A percentile compares a stretch with the other conserved stretches of the same genome.
Evolutionary conservation across 2,888 invertebrate species (phyloP).

Genomic region (Hydropsyche betteni): DNA sequence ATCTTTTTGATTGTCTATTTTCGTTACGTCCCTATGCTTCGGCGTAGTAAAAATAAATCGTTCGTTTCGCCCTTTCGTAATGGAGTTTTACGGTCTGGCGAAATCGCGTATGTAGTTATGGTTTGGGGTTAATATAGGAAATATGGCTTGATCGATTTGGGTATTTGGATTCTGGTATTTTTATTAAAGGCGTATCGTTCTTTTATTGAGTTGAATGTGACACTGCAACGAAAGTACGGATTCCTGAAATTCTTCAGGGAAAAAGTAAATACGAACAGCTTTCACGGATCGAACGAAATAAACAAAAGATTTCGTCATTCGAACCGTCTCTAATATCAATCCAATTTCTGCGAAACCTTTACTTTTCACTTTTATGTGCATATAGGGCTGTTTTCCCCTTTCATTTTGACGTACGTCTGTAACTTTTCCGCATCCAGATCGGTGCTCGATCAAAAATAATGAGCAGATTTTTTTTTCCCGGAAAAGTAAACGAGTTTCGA

Average conservation of each 20-base stretch:
- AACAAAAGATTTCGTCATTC: background rate
- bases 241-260: background rate
- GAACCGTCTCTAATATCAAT: constrained; percentile 2
- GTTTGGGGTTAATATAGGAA: too few relatives aligned
- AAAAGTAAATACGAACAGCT: background rate
- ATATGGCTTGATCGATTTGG: too few relatives aligned
- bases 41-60: too few relatives aligned
- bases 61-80: too few relatives aligned
- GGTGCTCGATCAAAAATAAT: constrained; percentile 8
- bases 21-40: too few relatives aligned
- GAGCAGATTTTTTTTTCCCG: constrained; percentile 2
- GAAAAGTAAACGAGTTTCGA: background rate
- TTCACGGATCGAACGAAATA: background rate
- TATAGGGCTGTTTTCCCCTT: too few relatives aligned
- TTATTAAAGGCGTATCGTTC: too few relatives aligned
- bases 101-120: too few relatives aligned
- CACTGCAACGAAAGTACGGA: background rate
- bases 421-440: background rate
- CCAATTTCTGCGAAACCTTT: background rate
- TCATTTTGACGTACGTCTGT: constrained; percentile 11
- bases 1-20: too few relatives aligned
- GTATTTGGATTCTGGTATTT: too few relatives aligned
- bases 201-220: too few relatives aligned
- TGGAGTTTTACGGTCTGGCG: too few relatives aligned
- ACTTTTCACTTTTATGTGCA: background rate